phyloP scores from a whole-genome alignment of 2,797 vertebrate genomes.

The Remorina albescens region DNA sequence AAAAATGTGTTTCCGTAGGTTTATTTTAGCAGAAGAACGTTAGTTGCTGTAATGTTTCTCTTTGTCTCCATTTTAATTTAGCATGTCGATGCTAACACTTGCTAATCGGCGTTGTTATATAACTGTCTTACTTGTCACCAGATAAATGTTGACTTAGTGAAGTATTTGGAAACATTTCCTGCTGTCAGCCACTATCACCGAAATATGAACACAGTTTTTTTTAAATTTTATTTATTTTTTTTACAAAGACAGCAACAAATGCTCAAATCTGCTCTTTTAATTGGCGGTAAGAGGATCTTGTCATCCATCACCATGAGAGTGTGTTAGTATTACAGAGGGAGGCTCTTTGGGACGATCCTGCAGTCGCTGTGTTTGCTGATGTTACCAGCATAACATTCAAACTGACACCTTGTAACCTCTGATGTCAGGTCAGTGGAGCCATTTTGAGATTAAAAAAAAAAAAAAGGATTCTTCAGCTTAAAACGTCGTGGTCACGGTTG shows the following conservation, averaged over 20 bases:
- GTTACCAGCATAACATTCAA: slow-evolving; percentile 5
- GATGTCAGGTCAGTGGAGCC: not conserved
- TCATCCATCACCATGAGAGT: not conserved
- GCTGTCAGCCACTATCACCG: not conserved
- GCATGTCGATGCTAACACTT: too few species aligned
- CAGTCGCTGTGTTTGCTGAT: not conserved
- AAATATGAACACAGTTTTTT: not conserved
- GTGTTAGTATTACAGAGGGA: not conserved
- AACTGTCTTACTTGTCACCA: too few species aligned
- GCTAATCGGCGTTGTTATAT: too few species aligned
- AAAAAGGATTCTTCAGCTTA: too few species aligned
- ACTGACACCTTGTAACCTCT: slow-evolving; percentile 6
- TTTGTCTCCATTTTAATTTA: too few species aligned
- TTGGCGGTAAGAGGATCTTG: not conserved
- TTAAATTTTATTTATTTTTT: too few species aligned
- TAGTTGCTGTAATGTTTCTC: too few species aligned
- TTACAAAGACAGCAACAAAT: not conserved
- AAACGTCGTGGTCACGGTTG: too few species aligned
- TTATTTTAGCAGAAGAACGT: not conserved
- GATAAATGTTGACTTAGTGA: too few species aligned
- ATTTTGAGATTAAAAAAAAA: too few species aligned
- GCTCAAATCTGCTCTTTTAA: not conserved
- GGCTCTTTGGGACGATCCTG: not conserved
- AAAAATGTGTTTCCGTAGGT: not conserved
- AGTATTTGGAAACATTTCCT: too few species aligned